These are phyloP conservation scores for Coptodon bakossiorum DNA, from an alignment of 2,113 vertebrate species.

Conservation along the genomic window DNA sequence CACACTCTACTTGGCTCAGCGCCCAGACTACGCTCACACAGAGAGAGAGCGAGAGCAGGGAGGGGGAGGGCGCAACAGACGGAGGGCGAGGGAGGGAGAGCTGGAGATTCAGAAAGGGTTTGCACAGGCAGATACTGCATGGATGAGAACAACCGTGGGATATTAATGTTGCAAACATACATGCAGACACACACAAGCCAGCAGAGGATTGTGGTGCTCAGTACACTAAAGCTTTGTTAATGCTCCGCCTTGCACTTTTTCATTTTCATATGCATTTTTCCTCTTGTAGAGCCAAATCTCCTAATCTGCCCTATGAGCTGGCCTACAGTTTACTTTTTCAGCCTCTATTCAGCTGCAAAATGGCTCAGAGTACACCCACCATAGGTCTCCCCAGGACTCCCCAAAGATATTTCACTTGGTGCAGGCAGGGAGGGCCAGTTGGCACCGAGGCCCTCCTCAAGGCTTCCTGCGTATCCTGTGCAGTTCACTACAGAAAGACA, in stretches of 20 bases:
- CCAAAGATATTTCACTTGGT: constrained; percentile 12
- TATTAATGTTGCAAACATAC: constrained; percentile 2
- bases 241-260: constrained; percentile 3
- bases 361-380: constrained; percentile 14
- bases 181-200: background rate
- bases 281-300: constrained; percentile 36
- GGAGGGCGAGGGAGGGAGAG: constrained; percentile 32
- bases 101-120: constrained; percentile 46
- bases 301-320: constrained; percentile 46
- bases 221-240: constrained; percentile 21
- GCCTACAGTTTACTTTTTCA: constrained; percentile 20
- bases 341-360: constrained; percentile 29
- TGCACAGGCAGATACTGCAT: constrained; percentile 46
- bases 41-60: constrained; percentile 13
- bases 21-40: constrained; percentile 69
- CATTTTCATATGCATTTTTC: constrained; percentile 33
- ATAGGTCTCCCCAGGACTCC: background rate
- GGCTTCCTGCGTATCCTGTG: constrained; percentile 7
- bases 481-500: background rate
- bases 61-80: constrained; percentile 35
- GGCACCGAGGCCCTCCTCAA: constrained; percentile 11
- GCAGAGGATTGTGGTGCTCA: constrained; percentile 25
- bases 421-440: constrained; percentile 23
- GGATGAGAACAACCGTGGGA: constrained; percentile 29
- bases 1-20: constrained; percentile 76